Percentiles rank a stretch among this genome's conserved stretches.
These are phyloP conservation scores for Drosophila bipectinata DNA, from an alignment of 1,140 invertebrate species.

Conservation along the genomic window DNA sequence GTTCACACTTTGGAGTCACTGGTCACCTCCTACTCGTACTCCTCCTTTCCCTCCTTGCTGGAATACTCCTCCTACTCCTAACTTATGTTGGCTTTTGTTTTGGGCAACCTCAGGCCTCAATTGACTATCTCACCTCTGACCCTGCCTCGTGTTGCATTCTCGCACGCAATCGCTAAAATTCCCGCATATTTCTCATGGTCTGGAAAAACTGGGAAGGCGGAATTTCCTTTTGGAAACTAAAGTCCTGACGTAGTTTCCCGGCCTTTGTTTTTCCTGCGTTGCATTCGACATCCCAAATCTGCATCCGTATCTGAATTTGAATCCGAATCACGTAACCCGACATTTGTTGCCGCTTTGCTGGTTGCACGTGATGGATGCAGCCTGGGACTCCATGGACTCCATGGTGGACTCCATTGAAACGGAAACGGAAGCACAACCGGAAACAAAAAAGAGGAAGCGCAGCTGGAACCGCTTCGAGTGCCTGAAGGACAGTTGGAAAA, in stretches of 20 bases:
- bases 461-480: conserved; percentile 3
- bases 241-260: conserved; percentile 24
- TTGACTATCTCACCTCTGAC: conserved; percentile 34
- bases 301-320: conserved; percentile 14
- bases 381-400: not conserved
- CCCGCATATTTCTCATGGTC: conserved; percentile 25
- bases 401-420: not conserved
- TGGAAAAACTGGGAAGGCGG: conserved; percentile 22
- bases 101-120: conserved; percentile 26
- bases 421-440: not conserved
- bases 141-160: conserved; percentile 46
- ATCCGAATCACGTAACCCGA: conserved; percentile 23
- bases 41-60: not conserved
- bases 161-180: conserved; percentile 60
- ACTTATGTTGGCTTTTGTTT: conserved; percentile 13
- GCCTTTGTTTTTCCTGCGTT: conserved; percentile 6
- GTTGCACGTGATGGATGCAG: conserved; percentile 27
- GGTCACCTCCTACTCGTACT: conserved; percentile 1
- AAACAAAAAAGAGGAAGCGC: conserved; percentile 19
- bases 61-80: not conserved
- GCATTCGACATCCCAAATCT: conserved; percentile 14
- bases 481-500: not conserved
- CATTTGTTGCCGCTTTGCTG: conserved; percentile 19
- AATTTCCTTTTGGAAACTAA: conserved; percentile 29
- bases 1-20: conserved; percentile 9